A percentile compares a stretch with the other conserved stretches of the same genome.
Evolutionary conservation across 2,113 vertebrate genomes (phyloP).

Genomic region (Dromas ardeola): DNA sequence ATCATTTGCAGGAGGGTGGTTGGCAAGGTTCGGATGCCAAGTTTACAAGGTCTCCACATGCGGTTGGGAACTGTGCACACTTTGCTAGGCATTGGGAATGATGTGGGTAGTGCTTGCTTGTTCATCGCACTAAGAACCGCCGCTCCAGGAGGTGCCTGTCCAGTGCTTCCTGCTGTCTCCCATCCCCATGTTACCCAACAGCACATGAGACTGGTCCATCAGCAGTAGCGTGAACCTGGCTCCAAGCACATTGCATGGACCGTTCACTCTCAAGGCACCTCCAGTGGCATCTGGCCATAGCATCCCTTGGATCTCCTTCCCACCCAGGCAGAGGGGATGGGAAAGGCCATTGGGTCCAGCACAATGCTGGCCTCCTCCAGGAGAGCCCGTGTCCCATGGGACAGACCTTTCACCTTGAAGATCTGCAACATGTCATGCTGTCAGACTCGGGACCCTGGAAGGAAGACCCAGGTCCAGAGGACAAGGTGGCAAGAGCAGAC

Average conservation of each 20-base stretch:
- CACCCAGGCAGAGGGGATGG: not conserved
- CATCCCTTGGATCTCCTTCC: not conserved
- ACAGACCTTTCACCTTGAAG: not conserved
- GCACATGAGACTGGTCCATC: not conserved
- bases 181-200: not conserved
- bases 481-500: not conserved
- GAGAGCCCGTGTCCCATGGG: not conserved
- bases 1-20: not conserved
- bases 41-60: not conserved
- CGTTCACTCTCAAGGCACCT: not conserved
- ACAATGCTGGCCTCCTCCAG: not conserved
- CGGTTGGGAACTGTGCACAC: not conserved
- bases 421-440: not conserved
- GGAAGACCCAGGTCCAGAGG: not conserved
- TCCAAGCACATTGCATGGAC: accelerated
- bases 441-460: not conserved
- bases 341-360: not conserved
- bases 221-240: not conserved
- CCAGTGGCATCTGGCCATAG: not conserved
- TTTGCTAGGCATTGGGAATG: not conserved
- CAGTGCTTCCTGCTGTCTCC: not conserved
- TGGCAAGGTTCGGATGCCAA: not conserved
- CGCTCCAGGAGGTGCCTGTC: not conserved
- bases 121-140: not conserved
- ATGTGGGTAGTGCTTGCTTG: not conserved